Evolutionary conservation across 2,797 vertebrate genomes (phyloP).

Genomic region (Nannoperca obscura): DNA sequence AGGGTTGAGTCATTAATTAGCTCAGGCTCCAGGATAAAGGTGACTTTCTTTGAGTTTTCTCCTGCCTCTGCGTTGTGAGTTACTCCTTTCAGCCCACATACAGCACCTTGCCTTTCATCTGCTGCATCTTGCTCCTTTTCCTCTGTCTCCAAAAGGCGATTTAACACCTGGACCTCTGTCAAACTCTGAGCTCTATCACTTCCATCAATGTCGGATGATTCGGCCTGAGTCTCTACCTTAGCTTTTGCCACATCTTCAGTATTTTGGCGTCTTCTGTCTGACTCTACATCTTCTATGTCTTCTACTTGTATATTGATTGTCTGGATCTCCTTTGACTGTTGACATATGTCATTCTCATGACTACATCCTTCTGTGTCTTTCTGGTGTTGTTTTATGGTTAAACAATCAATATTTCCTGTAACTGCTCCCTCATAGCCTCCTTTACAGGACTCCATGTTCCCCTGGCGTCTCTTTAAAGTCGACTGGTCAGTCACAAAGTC

Average conservation of each 20-base stretch:
- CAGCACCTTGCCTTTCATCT: neutral
- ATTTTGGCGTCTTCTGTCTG: neutral
- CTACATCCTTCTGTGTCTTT: neutral
- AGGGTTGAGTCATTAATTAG: slow-evolving; percentile 50
- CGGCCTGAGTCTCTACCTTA: neutral
- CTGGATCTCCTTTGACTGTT: slow-evolving; percentile 4
- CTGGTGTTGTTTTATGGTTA: neutral
- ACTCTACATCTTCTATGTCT: slow-evolving; percentile 9
- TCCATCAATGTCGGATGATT: neutral
- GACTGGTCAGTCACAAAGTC: neutral
- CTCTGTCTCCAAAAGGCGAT: neutral
- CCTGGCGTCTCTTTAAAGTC: neutral
- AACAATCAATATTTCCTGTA: neutral
- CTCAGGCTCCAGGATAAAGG: slow-evolving; percentile 73
- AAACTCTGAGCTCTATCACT: neutral
- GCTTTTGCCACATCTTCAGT: neutral
- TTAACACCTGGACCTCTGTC: neutral
- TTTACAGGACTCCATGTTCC: neutral
- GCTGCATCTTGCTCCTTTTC: neutral
- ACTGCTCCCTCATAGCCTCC: neutral
- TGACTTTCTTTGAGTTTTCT: slow-evolving; percentile 70
- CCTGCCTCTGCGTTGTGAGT: slow-evolving; percentile 9
- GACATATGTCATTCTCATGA: neutral
- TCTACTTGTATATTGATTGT: neutral
- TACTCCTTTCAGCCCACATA: neutral